A percentile compares a stretch with the other conserved stretches of the same genome.
Evolutionary conservation across 2,888 invertebrate species (phyloP).

Genomic region (Copidosoma aretas): DNA sequence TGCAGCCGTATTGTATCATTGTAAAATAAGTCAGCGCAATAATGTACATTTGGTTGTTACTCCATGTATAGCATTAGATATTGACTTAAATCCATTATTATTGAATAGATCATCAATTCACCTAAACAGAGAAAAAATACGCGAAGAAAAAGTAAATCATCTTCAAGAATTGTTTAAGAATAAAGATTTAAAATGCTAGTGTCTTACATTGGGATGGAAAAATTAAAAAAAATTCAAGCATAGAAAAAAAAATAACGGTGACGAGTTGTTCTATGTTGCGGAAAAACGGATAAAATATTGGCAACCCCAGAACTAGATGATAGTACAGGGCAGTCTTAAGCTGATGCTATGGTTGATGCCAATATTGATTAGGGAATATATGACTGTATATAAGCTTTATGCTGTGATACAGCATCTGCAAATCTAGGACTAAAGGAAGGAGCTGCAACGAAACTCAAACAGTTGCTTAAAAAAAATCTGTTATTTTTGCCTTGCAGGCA

Average conservation of each 20-base stretch:
- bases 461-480: neutral
- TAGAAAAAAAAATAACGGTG: conserved; percentile 40
- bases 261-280: conserved; percentile 39
- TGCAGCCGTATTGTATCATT: conserved; percentile 29
- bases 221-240: conserved; percentile 36
- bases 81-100: conserved; percentile 3
- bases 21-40: conserved; percentile 34
- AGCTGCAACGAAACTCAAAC: neutral
- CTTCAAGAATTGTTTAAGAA: conserved; percentile 32
- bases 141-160: conserved; percentile 25
- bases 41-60: conserved; percentile 6
- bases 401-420: conserved; percentile 48
- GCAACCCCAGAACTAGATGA: conserved; percentile 36
- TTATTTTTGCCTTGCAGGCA: neutral
- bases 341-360: conserved; percentile 31
- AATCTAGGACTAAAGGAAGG: conserved; percentile 28
- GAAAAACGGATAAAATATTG: conserved; percentile 41
- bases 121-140: conserved; percentile 21
- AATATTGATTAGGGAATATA: conserved; percentile 42
- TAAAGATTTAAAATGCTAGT: conserved; percentile 22
- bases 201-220: conserved; percentile 47
- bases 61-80: conserved; percentile 4
- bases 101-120: conserved; percentile 1
- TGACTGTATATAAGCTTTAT: conserved; percentile 38
- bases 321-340: conserved; percentile 38